phyloP scores from a whole-genome alignment of 2,113 vertebrate species.

The Notothenia coriiceps region DNA sequence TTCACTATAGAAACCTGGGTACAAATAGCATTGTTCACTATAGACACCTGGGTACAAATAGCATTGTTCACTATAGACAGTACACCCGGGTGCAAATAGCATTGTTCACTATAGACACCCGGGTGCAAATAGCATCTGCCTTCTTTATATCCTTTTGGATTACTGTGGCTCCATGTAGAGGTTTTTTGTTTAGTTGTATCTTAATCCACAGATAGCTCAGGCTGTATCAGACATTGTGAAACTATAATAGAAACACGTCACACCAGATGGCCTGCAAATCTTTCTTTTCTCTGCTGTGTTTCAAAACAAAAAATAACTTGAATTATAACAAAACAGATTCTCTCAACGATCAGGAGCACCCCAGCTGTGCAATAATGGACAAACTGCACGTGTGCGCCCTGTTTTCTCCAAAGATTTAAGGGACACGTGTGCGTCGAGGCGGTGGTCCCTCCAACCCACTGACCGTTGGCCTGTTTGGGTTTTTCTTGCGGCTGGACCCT shows the following conservation, averaged over 20 bases:
- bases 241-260: slow-evolving; percentile 21
- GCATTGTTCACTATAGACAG: too few species aligned
- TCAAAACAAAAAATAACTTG: slow-evolving; percentile 12
- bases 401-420: slow-evolving; percentile 38
- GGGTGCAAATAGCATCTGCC: too few species aligned
- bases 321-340: slow-evolving; percentile 16
- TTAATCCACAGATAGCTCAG: background rate
- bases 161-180: background rate
- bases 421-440: slow-evolving; percentile 34
- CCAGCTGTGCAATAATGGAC: slow-evolving; percentile 59
- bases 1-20: too few species aligned
- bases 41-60: too few species aligned
- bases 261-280: slow-evolving; percentile 40
- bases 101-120: too few species aligned
- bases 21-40: too few species aligned
- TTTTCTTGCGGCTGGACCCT: slow-evolving; percentile 22
- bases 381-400: slow-evolving; percentile 46
- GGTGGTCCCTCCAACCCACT: slow-evolving; percentile 37
- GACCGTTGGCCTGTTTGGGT: slow-evolving; percentile 62
- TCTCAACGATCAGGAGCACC: background rate
- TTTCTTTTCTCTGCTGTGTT: slow-evolving; percentile 14
- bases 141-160: background rate
- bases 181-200: background rate
- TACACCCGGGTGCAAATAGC: too few species aligned
- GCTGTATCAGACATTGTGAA: background rate